Percentiles rank a stretch among this genome's conserved stretches.
Conservation (phyloP, 2,888 invertebrate genomes). For the Candidula unifasciata region DNA sequence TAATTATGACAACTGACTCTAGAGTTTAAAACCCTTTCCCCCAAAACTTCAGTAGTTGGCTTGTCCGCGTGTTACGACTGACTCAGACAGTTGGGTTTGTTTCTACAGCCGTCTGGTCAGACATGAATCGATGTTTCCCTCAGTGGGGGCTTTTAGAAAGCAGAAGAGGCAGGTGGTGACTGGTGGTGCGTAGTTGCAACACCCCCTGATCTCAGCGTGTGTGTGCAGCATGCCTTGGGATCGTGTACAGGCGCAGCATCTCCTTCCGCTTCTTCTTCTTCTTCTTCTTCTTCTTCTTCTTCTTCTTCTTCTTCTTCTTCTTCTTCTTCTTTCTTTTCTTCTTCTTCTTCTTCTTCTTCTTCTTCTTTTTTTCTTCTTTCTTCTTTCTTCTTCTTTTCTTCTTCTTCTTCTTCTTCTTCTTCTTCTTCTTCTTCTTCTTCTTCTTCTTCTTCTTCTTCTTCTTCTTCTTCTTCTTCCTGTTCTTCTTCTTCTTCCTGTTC, state of each 20-base stretch:
- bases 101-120: too few species aligned
- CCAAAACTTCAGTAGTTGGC: too few species aligned
- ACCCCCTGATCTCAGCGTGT: neutral
- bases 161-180: neutral
- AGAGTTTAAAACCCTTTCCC: too few species aligned
- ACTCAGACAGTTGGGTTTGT: too few species aligned
- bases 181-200: neutral
- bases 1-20: too few species aligned
- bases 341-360: neutral
- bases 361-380: neutral
- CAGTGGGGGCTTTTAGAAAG: neutral
- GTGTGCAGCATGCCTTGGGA: too few species aligned
- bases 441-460: constrained; percentile 12
- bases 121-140: too few species aligned
- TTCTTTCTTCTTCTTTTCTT: neutral
- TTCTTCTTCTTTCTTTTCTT: neutral
- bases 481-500: neutral
- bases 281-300: too few species aligned
- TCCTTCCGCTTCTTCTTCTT: too few species aligned
- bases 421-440: neutral
- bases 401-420: neutral
- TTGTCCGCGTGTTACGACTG: too few species aligned
- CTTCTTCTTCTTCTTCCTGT: constrained; percentile 2
- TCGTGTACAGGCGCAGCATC: too few species aligned
- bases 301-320: too few species aligned